Evolutionary conservation across 2,888 invertebrate species (phyloP).

Genomic region (Nephrotoma appendiculata): DNA sequence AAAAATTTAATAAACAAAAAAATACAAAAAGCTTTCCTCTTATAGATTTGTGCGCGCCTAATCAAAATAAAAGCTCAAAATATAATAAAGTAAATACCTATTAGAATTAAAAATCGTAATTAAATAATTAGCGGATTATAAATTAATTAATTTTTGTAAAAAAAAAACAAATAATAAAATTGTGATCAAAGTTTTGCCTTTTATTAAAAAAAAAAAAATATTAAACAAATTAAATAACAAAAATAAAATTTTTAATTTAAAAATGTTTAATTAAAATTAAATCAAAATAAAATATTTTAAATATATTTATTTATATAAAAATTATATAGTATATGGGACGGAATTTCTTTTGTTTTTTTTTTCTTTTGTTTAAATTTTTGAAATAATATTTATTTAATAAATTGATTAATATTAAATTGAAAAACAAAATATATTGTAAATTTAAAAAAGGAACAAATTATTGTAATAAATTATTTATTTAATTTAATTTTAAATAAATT

Average conservation of each 20-base stretch:
- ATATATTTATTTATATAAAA: not conserved
- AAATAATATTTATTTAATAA: not conserved
- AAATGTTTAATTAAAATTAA: not conserved
- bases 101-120: not conserved
- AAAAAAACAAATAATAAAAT: not conserved
- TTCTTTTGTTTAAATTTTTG: not conserved
- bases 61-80: not conserved
- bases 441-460: not conserved
- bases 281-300: not conserved
- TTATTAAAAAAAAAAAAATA: not conserved
- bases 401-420: not conserved
- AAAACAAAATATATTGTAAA: not conserved
- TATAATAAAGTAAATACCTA: not conserved
- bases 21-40: not conserved
- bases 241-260: not conserved
- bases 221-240: not conserved
- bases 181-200: not conserved
- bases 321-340: not conserved
- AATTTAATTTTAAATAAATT: not conserved
- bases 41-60: not conserved
- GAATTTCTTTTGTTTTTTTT: not conserved
- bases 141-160: not conserved
- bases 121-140: not conserved
- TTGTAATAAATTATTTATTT: not conserved
- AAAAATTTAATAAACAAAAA: not conserved